Conservation (phyloP, 2,888 invertebrate genomes). For the Drosophila recens region DNA sequence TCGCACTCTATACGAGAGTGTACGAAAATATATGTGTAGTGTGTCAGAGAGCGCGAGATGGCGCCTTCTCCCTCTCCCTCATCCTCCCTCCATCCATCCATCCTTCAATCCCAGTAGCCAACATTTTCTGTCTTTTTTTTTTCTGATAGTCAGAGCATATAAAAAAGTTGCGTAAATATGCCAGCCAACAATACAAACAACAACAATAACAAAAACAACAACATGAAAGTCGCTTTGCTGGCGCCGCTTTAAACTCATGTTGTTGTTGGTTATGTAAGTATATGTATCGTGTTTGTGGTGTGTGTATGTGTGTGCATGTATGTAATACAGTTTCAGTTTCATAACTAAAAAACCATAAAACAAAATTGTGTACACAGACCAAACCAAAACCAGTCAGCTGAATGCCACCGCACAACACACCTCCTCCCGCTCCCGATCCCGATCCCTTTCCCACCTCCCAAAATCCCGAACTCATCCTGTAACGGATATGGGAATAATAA, state of each 20-base stretch:
- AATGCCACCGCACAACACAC: slow-evolving; percentile 20
- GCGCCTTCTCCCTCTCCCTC: slow-evolving; percentile 3
- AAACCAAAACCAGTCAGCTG: slow-evolving; percentile 38
- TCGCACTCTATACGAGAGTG: slow-evolving; percentile 30
- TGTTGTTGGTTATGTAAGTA: slow-evolving; percentile 13
- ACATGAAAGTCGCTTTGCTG: slow-evolving; percentile 35
- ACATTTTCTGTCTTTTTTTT: slow-evolving; percentile 41
- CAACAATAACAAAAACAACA: slow-evolving; percentile 22
- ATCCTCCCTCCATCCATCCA: not conserved
- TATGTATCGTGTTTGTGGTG: not conserved
- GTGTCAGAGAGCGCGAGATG: slow-evolving; percentile 1
- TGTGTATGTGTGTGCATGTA: slow-evolving; percentile 30
- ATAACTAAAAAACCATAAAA: slow-evolving; percentile 81
- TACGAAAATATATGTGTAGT: not conserved
- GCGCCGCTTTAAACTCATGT: slow-evolving; percentile 60
- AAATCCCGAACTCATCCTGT: not conserved
- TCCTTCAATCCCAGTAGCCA: slow-evolving; percentile 53
- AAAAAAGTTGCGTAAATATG: slow-evolving; percentile 76
- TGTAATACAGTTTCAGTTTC: slow-evolving; percentile 77
- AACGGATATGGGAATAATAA: slow-evolving; percentile 56
- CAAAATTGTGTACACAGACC: slow-evolving; percentile 74
- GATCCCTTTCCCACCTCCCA: not conserved
- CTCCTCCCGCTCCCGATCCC: no score
- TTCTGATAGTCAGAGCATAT: slow-evolving; percentile 39
- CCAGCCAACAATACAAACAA: slow-evolving; percentile 54